These are phyloP conservation scores for Diadegma fenestrale DNA, from an alignment of 2,888 invertebrate genomes.

Conservation along the genomic window DNA sequence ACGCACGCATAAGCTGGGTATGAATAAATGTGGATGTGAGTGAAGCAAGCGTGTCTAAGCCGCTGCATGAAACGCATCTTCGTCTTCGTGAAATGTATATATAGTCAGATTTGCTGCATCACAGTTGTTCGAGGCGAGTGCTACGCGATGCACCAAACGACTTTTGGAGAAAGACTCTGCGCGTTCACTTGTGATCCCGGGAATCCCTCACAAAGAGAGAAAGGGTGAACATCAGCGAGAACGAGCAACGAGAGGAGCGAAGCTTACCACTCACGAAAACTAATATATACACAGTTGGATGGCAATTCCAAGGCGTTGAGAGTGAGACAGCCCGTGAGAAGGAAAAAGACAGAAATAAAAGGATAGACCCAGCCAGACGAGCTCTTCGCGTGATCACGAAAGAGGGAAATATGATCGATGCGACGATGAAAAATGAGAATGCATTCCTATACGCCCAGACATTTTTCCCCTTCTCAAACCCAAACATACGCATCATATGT, in stretches of 20 bases:
- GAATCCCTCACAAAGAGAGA: slow-evolving; percentile 46
- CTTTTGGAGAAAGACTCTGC: slow-evolving; percentile 54
- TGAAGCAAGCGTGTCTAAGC: slow-evolving; percentile 29
- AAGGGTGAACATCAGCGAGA: background rate
- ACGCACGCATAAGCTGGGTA: background rate
- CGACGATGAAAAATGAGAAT: slow-evolving; percentile 59
- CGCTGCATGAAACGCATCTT: slow-evolving; percentile 34
- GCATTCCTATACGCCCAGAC: slow-evolving; percentile 50
- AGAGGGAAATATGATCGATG: slow-evolving; percentile 59
- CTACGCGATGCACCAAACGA: slow-evolving; percentile 46
- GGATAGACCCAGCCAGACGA: background rate
- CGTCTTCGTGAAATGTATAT: slow-evolving; percentile 38
- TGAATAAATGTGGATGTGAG: slow-evolving; percentile 12
- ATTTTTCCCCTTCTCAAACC: slow-evolving; percentile 23
- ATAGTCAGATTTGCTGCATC: slow-evolving; percentile 37
- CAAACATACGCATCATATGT: slow-evolving; percentile 19
- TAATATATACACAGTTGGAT: slow-evolving; percentile 44
- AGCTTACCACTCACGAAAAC: slow-evolving; percentile 28
- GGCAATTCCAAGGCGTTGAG: slow-evolving; percentile 35
- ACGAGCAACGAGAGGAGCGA: background rate
- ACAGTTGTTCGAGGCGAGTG: slow-evolving; percentile 19
- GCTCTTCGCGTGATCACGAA: background rate
- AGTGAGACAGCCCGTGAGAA: background rate
- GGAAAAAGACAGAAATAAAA: background rate
- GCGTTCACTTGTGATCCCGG: slow-evolving; percentile 44